phyloP scores from a whole-genome alignment of 2,888 invertebrate species.

The Pseudoips prasinana region DNA sequence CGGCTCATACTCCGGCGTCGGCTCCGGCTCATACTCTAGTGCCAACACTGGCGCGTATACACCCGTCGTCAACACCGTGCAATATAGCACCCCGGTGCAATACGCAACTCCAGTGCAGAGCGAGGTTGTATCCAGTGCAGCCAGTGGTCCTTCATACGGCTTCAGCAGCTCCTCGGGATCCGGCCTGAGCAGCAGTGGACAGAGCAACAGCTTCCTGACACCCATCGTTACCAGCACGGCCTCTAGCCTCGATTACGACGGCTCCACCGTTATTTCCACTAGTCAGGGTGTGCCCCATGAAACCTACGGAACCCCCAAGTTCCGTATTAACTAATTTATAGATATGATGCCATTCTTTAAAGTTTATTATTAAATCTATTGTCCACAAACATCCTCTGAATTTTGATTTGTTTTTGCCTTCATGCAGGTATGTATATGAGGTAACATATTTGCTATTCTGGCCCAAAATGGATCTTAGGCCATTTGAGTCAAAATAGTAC shows the following conservation, averaged over 20 bases:
- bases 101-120: conserved; percentile 13
- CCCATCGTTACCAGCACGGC: conserved; percentile 30
- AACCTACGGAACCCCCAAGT: conserved; percentile 67
- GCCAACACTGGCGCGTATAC: too few relatives aligned
- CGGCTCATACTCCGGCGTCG: background rate
- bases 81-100: conserved; percentile 3
- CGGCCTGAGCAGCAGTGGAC: conserved; percentile 3
- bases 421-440: background rate
- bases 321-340: conserved; percentile 42
- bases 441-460: background rate
- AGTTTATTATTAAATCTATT: conserved; percentile 11
- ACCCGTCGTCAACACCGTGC: too few relatives aligned
- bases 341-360: conserved; percentile 11
- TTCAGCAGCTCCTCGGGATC: conserved; percentile 3
- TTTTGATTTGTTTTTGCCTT: background rate
- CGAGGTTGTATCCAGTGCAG: conserved; percentile 5
- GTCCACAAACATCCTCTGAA: background rate
- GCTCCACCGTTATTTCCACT: conserved; percentile 49
- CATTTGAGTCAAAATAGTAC: too few relatives aligned
- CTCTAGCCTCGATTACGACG: conserved; percentile 35
- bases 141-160: conserved; percentile 13
- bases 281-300: conserved; percentile 71
- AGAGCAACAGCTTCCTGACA: conserved; percentile 15
- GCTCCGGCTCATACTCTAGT: background rate
- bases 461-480: too few relatives aligned